Base-by-base conservation (phyloP, 2,797 vertebrate species). In the Rhabdophis nuchalis region DNA sequence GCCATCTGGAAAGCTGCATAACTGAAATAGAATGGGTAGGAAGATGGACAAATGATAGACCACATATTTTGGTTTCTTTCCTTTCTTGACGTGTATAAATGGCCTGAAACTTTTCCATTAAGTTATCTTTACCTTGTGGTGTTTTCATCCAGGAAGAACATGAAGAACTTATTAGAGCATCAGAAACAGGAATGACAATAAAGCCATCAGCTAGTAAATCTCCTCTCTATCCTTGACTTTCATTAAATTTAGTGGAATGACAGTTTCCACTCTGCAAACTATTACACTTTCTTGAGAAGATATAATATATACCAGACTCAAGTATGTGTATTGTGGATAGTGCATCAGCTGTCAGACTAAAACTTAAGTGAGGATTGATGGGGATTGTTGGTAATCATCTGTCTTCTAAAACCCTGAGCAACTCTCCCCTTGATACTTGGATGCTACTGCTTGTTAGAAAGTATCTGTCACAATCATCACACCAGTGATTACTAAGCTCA, bases 61-160 rank as follows among this genome's bases (percentile, higher is more conserved):
- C 50, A 54, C 50, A 54, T 50, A 25, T 52, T 72, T 60, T 87
- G 46, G 11, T 61, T 4, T 3, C 20, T 56, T 50, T 41, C 20
- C 18, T 93, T 93, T 92, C 89, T 93, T 95, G 91, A 92, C 60
- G 89, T 94, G 94, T 96, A 93, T 93, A 97, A 96, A 93, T 89
- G 68, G 88, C 94, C 88, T 85, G 93, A 95, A 95, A 93, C 23
- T 95, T 95, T 95, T 93, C 53, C 92, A 57, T 87, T 20, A 86
- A 96, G 94, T 90, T 85, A 93, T 90, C 56, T 94, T 96, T 95
- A 93, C 90, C 89, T 23, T 61, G 56, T 61, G 92, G 87, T 92
- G 93, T 41, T 92, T 96, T 93, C 87, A 82, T 94, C 95, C 92
- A 95, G 95, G 96, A 94, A 88, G 92, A 93, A 95, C 94, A n/a